Conservation (phyloP, 2,797 vertebrate species). For the Pantherophis vulpinus region DNA sequence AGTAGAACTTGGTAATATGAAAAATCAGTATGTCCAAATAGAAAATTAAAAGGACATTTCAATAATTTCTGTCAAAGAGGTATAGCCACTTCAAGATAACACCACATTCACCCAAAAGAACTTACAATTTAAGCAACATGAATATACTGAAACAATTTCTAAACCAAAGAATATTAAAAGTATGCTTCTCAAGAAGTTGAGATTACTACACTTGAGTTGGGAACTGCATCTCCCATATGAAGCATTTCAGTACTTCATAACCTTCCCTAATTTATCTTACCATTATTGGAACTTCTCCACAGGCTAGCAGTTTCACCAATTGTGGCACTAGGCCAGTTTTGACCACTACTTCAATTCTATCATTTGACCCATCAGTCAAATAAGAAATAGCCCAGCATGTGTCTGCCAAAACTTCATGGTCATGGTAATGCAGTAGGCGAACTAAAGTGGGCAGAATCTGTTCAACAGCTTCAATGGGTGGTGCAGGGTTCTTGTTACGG, state of each 20-base stretch:
- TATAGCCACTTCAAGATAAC: too few relatives aligned
- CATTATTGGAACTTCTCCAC: conserved; percentile 83
- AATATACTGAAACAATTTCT: not conserved
- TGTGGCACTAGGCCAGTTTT: conserved; percentile 82
- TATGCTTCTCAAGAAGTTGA: not conserved
- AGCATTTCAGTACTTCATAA: not conserved
- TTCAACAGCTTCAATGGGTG: conserved; percentile 82
- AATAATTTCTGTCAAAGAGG: not conserved
- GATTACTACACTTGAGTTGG: not conserved
- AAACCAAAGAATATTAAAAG: not conserved
- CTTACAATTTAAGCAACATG: not conserved
- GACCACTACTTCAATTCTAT: conserved; percentile 93
- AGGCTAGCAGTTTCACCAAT: conserved; percentile 86
- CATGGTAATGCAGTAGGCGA: conserved; percentile 83
- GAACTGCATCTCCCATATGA: not conserved
- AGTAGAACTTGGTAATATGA: not conserved
- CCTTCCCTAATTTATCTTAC: conserved; percentile 68
- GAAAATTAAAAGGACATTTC: not conserved
- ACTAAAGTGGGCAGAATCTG: conserved; percentile 87
- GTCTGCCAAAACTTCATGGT: conserved; percentile 90
- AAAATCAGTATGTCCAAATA: not conserved
- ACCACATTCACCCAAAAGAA: not conserved
- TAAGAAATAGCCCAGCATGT: conserved; percentile 96
- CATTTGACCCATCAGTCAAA: conserved; percentile 94
- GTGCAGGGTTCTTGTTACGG: conserved; percentile 95